Evolutionary conservation across 2,797 vertebrate genomes (phyloP), one percentile per base, ranked within the genome.

Genomic region (Aldrovandia affinis): DNA sequence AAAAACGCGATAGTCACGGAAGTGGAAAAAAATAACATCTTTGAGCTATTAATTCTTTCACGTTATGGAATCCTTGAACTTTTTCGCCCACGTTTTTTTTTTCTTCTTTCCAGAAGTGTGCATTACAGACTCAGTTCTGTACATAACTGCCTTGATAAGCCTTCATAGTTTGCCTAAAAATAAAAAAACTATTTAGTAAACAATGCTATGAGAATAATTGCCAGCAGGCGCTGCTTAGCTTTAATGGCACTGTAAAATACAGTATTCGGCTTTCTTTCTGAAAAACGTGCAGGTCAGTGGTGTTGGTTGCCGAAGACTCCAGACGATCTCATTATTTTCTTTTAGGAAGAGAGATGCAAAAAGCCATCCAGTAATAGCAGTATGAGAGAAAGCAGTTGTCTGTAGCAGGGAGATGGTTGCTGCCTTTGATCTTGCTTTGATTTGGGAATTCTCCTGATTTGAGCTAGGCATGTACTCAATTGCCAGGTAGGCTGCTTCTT

Each of bases 131-230:
- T 52, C 73, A 77, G 73, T 47, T 14, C 20, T 47, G 9, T 44
- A 77, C 42, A 77, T 20, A 75, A 75, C 70, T 47, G 39, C 7
- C 20, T 77, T 7, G 25, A n/a, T 44, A 2, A 77, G 73, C 25
- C 25, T 65, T 65, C n/a, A 59, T 47, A 30, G 61, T 70, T 84
- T 10, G 78, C 75, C 78, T 54, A 80, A 77, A 80, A 14, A 9
- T 15, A 70, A 68, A 83, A 73, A 75, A 42, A 44, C 36, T 7
- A 83, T 61, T 22, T 68, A 63, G 61, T 28, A n/a, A 8, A 63
- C 3, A 63, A 7, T 28, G 1, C 0, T 63, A 3, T 63, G 61
- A 12, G 2, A 30, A 63, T 6, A 28, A 9, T 63, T 63, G 22
- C 25, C n/a, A 28, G 25, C 61, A 30, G 25, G 0, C 47, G 12